phyloP scores from a whole-genome alignment of 2,888 invertebrate genomes.

The Diogma glabrata region DNA sequence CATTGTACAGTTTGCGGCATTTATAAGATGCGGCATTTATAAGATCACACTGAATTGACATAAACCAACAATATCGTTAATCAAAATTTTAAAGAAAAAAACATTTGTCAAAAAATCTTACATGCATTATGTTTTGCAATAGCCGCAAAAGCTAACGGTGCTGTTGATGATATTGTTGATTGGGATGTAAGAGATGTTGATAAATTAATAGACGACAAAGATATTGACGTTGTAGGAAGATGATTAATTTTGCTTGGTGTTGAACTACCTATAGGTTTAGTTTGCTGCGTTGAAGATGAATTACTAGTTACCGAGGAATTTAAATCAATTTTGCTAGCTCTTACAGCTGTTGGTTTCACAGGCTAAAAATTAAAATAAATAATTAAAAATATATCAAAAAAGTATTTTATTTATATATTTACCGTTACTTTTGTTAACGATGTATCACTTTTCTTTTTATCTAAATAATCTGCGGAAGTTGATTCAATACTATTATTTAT shows the following conservation, averaged over 20 bases:
- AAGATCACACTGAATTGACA: too few relatives aligned
- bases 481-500: slow-evolving; percentile 73
- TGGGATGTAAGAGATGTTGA: slow-evolving; percentile 19
- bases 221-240: slow-evolving; percentile 10
- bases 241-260: slow-evolving; percentile 34
- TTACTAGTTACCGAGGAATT: slow-evolving; percentile 18
- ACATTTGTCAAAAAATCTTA: slow-evolving; percentile 22
- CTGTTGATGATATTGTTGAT: slow-evolving; percentile 31
- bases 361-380: slow-evolving; percentile 41
- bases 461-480: slow-evolving; percentile 32
- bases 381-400: background rate
- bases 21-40: too few relatives aligned
- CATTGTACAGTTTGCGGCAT: too few relatives aligned
- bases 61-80: slow-evolving; percentile 1
- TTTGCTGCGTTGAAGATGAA: slow-evolving; percentile 37
- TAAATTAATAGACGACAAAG: slow-evolving; percentile 5
- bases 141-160: slow-evolving; percentile 47
- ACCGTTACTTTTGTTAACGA: slow-evolving; percentile 38
- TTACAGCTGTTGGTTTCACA: slow-evolving; percentile 76
- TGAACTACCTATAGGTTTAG: slow-evolving; percentile 32
- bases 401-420: slow-evolving; percentile 20
- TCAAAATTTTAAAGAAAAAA: slow-evolving; percentile 1
- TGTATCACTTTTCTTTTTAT: slow-evolving; percentile 47
- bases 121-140: slow-evolving; percentile 45
- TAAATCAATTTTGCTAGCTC: slow-evolving; percentile 40